These are phyloP conservation scores for Girardinus metallicus DNA, from an alignment of 2,797 vertebrate species.

Conservation along the genomic window DNA sequence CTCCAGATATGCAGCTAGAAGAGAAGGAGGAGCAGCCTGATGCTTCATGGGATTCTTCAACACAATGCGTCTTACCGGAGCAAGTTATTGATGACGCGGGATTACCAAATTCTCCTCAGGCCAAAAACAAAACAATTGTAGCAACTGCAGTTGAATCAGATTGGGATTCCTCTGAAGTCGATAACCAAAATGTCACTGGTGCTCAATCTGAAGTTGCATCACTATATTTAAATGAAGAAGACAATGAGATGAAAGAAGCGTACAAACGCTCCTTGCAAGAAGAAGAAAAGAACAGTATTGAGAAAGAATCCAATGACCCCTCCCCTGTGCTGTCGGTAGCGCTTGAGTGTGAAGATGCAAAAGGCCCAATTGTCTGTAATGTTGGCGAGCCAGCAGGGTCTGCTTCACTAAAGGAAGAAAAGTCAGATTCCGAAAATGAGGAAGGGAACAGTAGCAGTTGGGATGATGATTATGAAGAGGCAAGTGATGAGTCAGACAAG, in stretches of 20 bases:
- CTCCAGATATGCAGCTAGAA: conserved; percentile 20
- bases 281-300: conserved; percentile 24
- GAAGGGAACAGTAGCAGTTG: conserved; percentile 51
- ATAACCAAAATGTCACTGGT: conserved; percentile 24
- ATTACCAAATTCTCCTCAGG: conserved; percentile 15
- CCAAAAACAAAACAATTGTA: conserved; percentile 18
- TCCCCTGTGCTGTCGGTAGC: conserved; percentile 44
- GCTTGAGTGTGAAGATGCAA: conserved; percentile 24
- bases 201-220: conserved; percentile 16
- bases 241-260: conserved; percentile 14
- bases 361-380: background rate
- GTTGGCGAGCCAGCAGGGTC: conserved; percentile 5
- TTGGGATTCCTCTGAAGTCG: conserved; percentile 66
- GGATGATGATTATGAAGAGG: conserved; percentile 66
- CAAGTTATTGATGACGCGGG: conserved; percentile 8
- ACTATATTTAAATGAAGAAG: conserved; percentile 10
- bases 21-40: conserved; percentile 20
- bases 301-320: conserved; percentile 30
- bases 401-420: conserved; percentile 19
- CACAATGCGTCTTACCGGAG: conserved; percentile 37
- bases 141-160: conserved; percentile 43
- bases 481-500: conserved; percentile 27
- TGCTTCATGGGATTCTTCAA: conserved; percentile 46
- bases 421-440: conserved; percentile 21
- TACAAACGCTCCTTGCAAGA: conserved; percentile 27